Evolutionary conservation across 2,113 vertebrate species (phyloP).

Genomic region (Alouatta palliata): DNA sequence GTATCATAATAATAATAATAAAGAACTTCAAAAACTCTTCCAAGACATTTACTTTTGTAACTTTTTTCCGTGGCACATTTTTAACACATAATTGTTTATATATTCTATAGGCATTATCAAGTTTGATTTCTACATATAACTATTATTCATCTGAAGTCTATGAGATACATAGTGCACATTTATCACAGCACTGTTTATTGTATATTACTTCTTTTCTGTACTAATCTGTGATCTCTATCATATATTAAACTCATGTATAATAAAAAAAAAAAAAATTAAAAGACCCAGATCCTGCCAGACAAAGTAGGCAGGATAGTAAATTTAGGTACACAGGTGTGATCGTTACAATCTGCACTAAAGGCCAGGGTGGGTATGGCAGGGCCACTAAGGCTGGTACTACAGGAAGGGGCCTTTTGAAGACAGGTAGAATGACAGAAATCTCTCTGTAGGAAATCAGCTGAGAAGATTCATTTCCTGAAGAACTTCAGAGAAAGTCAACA

Average conservation of each 20-base stretch:
- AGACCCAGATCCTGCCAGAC: background rate
- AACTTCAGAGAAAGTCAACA: conserved; percentile 21
- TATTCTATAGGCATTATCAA: conserved; percentile 7
- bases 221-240: background rate
- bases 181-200: background rate
- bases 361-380: background rate
- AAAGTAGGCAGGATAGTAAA: conserved; percentile 12
- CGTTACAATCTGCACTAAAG: background rate
- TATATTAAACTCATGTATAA: background rate
- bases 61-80: background rate
- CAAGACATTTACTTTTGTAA: background rate
- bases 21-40: background rate
- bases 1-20: too few relatives aligned
- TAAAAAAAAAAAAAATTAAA: conserved; percentile 14
- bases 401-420: conserved; percentile 38
- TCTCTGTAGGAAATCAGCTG: conserved; percentile 39
- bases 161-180: background rate
- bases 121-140: background rate
- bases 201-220: background rate
- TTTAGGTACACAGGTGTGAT: background rate
- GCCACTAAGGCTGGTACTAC: background rate
- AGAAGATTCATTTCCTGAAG: conserved; percentile 52
- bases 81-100: background rate
- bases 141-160: conserved; percentile 4
- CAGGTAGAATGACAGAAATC: background rate